A percentile compares a stretch with the other conserved stretches of the same genome.
phyloP scores from a whole-genome alignment of 1,140 invertebrate genomes.

The Drosophila repleta region DNA sequence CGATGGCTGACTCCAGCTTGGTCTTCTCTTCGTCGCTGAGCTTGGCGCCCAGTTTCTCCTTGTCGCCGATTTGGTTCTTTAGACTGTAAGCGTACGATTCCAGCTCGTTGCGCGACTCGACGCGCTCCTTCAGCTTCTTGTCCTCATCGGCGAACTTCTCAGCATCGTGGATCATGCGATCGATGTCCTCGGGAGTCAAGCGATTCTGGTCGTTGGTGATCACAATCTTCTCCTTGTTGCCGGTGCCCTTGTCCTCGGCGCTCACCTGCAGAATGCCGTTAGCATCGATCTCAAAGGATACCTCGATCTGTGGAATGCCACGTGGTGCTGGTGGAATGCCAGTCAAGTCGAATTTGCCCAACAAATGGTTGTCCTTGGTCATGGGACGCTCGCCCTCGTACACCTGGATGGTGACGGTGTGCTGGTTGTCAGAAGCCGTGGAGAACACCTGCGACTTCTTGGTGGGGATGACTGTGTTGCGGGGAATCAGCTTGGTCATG shows the following conservation, averaged over 20 bases:
- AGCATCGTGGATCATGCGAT: conserved; percentile 99
- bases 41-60: conserved; percentile 98
- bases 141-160: conserved; percentile 99
- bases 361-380: conserved; percentile 99
- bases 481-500: conserved; percentile 99
- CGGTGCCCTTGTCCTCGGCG: conserved; percentile 99
- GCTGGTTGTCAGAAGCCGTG: conserved; percentile 99
- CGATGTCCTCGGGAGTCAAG: conserved; percentile 98
- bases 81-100: conserved; percentile 99
- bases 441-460: conserved; percentile 99
- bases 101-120: conserved; percentile 97
- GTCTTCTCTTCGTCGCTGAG: conserved; percentile 95
- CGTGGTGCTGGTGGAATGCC: conserved; percentile 98
- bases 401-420: conserved; percentile 99
- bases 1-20: conserved; percentile 97
- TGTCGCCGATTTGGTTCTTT: conserved; percentile 98
- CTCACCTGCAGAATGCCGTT: conserved; percentile 98
- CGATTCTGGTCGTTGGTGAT: conserved; percentile 99
- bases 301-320: conserved; percentile 99
- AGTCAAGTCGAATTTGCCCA: conserved; percentile 99
- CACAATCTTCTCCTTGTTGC: conserved; percentile 99
- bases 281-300: conserved; percentile 99
- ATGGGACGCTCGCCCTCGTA: conserved; percentile 99
- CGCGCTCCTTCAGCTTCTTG: conserved; percentile 98
- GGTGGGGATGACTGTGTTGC: conserved; percentile 99